Conservation (phyloP, 2,888 invertebrate species). For the Bombylius major region DNA sequence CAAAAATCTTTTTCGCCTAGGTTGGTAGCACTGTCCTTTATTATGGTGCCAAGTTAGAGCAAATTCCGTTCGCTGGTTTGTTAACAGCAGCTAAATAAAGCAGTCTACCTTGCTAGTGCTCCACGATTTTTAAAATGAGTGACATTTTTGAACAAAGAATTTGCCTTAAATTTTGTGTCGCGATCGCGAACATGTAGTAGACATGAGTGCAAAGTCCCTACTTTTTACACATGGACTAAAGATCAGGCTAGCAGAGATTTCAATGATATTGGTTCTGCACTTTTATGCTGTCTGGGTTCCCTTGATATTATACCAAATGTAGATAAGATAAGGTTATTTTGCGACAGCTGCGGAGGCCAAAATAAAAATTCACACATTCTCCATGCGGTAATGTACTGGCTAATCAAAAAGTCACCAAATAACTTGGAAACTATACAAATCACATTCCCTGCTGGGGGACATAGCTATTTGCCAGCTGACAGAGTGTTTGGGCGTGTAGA, state of each 20-base stretch:
- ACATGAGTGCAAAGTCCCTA: constrained; percentile 6
- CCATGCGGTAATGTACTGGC: constrained; percentile 7
- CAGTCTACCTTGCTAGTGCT: no score
- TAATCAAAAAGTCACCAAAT: constrained; percentile 2
- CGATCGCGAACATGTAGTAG: no score
- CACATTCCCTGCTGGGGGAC: constrained; percentile 7
- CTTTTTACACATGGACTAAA: constrained; percentile 9
- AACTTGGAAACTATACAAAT: background rate
- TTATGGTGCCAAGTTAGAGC: no score
- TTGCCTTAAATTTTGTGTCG: no score
- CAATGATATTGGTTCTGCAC: constrained; percentile 3
- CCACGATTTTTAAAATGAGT: no score
- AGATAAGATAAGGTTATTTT: constrained; percentile 5
- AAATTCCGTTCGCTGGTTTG: no score
- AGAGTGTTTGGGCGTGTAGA: constrained; percentile 10
- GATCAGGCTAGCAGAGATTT: constrained; percentile 2
- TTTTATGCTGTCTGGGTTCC: constrained; percentile 4
- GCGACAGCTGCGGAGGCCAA: constrained; percentile 6
- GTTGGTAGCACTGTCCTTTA: no score
- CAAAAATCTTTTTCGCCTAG: no score
- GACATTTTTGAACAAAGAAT: no score
- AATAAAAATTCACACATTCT: constrained; percentile 4
- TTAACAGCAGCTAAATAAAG: no score
- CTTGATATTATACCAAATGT: background rate
- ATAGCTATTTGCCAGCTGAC: constrained; percentile 7